Base-by-base conservation (phyloP, 2,888 invertebrate genomes). In the Dasypolia templi region DNA sequence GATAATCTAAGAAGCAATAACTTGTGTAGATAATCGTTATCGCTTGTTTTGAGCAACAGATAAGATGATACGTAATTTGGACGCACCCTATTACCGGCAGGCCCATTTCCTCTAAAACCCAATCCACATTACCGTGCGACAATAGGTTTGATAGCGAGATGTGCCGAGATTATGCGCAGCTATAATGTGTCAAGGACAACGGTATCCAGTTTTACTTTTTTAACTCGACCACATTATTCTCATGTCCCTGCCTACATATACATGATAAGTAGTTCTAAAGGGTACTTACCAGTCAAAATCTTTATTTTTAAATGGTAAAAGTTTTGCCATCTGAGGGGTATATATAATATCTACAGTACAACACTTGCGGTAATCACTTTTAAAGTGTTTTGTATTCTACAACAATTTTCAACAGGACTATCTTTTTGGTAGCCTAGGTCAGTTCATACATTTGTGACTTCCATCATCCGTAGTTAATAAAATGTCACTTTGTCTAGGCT, bases 91-190 rank as follows among this genome's bases (percentile, higher is more conserved):
- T 67, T 59, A 72, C 56, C 51, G 56, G 7, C 44, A 17, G 44
- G 35, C 29, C 62, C 61, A 51, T 77, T 81, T 44, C 26, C 51
- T 67, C 39, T 82, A 77, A 81, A 46, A 46, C 71, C 61, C 71
- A 65, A 81, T 81, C 55, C 64, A 70, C 81, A 55, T 71, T 77
- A 77, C 49, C 61, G 61, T 44, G 35, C 29, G 55, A 62, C 75
- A 49, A 75, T 80, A 32, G 56, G 65, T 51, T 44, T 67, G 78
- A 63, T 78, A 75, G 46, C 32, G 44, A 78, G 61, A 67, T 78
- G 39, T 26, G 19, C 7, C 14, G 53, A 46, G 81, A 75, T 75
- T 44, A 75, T 55, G 42, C 17, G 6, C 0, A 11, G 53, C 39
- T n/a, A 22, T 44, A 74, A 51, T 51, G 72, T 29, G 46, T 12